Base-by-base conservation (phyloP, 2,113 vertebrate species). In the Takifugu flavidus region DNA sequence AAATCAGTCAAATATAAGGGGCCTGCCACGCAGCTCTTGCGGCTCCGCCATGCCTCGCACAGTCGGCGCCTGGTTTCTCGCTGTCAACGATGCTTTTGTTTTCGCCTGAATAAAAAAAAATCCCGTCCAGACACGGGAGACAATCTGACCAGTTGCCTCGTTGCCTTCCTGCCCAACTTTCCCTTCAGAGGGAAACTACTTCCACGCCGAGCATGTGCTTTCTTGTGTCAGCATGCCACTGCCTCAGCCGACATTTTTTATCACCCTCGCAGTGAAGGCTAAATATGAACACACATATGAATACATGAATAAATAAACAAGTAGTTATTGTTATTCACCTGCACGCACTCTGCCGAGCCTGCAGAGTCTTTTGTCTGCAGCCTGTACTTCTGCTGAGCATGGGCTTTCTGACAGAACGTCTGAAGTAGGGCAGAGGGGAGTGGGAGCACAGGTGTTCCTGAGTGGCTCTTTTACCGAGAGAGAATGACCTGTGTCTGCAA, bases 231-330 rank as follows among this genome's bases (percentile, higher is more conserved):
- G 77, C n/a, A 53, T 63, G 62, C 59, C 74, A 56, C 54, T 72
- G 72, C 55, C 78, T 71, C 70, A 53, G 76, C 79, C 80, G 54
- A 45, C 50, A 44, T 69, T 84, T 81, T 82, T 89, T 86, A 88
- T 90, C 86, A 83, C 76, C 79, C 81, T 86, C 82, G 62, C 84
- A 72, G 83, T 75, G 78, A 86, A 89, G 87, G 87, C 83, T 79
- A 85, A 88, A 89, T 83, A 80, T 82, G 81, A 90, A 79, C 80
- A 79, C 82, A 86, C 82, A 86, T 80, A 87, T 85, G 89, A 91
- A 91, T 91, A 89, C 79, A 89, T 91, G 86, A 90, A 91, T 91
- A 91, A 61, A 74, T 84, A 81, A 90, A 80, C 27, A 73, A 82
- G 80, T 78, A 71, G 80, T 67, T 79, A 83, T 88, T 88, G 83